These are phyloP conservation scores for Saguinus midas DNA, from an alignment of 2,113 vertebrate species.

Conservation along the genomic window DNA sequence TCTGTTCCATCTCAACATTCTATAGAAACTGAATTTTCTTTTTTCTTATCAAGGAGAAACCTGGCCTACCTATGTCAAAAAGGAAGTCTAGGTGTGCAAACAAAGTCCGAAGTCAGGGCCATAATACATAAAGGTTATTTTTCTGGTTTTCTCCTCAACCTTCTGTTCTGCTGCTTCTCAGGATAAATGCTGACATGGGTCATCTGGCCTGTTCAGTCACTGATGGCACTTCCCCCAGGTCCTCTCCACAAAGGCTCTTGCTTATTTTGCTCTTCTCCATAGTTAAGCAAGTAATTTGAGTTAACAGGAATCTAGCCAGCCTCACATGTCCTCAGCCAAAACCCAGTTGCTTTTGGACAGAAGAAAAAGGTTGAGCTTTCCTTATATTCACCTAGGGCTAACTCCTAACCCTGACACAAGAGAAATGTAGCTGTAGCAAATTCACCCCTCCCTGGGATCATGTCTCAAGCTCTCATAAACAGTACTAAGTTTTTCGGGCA, in stretches of 20 bases:
- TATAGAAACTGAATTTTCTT: constrained; percentile 23
- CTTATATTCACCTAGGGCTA: constrained; percentile 25
- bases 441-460: not conserved
- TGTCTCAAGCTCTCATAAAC: constrained; percentile 21
- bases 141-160: not conserved
- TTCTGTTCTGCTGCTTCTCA: not conserved
- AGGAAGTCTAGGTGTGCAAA: not conserved
- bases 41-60: constrained; percentile 4
- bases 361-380: constrained; percentile 25
- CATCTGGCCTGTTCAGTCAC: not conserved
- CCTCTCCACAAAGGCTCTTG: not conserved
- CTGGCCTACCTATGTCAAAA: not conserved
- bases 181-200: not conserved
- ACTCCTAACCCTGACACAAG: constrained; percentile 26
- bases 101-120: not conserved
- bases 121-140: not conserved
- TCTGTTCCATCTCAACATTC: not conserved
- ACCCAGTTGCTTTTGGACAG: constrained; percentile 22
- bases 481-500: not conserved
- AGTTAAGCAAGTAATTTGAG: constrained; percentile 48
- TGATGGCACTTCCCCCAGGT: not conserved
- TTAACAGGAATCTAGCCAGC: constrained; percentile 26
- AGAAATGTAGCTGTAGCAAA: not conserved
- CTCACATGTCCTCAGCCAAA: constrained; percentile 44
- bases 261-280: constrained; percentile 13